Conservation (phyloP, 2,888 invertebrate genomes). For the Eupithecia inturbata region DNA sequence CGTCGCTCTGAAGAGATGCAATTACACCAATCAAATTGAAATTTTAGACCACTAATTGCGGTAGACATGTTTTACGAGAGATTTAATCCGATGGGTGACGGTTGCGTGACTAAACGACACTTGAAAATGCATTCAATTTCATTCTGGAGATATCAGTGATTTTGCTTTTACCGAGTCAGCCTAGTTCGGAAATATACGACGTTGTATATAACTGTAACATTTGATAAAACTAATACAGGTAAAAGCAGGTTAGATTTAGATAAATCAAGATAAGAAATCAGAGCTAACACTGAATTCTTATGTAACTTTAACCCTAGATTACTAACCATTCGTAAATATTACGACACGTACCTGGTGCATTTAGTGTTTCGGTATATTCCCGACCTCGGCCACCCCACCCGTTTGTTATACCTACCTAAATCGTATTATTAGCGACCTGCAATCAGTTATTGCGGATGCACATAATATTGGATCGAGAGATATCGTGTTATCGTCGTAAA, state of each 20-base stretch:
- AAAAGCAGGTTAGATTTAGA: not conserved
- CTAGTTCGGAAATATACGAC: not conserved
- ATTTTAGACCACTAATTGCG: constrained; percentile 81
- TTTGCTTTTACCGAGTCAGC: not conserved
- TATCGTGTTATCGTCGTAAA: too few species aligned
- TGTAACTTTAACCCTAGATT: too few species aligned
- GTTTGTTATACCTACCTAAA: too few species aligned
- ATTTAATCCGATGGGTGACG: constrained; percentile 59
- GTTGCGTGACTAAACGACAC: constrained; percentile 40
- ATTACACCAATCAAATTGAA: constrained; percentile 83
- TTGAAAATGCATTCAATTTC: constrained; percentile 27
- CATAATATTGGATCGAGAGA: too few species aligned
- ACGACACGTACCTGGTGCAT: too few species aligned
- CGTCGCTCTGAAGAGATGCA: constrained; percentile 79
- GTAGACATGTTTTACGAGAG: constrained; percentile 73
- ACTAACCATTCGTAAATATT: too few species aligned
- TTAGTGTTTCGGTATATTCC: too few species aligned
- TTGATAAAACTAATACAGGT: not conserved
- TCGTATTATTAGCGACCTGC: too few species aligned
- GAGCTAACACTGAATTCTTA: too few species aligned
- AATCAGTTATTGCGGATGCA: too few species aligned
- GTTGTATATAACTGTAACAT: not conserved
- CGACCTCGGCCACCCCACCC: too few species aligned
- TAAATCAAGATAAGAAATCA: not conserved
- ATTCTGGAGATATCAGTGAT: not conserved